phyloP scores from a whole-genome alignment of 1,140 invertebrate species.

The Aethina tumida region DNA sequence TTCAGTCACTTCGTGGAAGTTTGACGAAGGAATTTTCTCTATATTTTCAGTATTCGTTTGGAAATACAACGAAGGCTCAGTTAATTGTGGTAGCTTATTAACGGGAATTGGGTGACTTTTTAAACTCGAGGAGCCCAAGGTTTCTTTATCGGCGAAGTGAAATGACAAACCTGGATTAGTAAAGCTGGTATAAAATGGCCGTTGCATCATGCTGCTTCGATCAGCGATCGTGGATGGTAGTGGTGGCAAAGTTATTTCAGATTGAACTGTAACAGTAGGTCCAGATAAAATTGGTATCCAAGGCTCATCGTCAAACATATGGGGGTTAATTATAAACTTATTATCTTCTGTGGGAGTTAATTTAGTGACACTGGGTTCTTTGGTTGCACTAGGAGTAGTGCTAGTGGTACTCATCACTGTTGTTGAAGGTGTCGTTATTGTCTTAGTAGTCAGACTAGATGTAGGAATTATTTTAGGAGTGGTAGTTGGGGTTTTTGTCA shows the following conservation, averaged over 20 bases:
- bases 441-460: slow-evolving; percentile 28
- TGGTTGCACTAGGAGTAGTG: slow-evolving; percentile 30
- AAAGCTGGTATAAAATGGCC: slow-evolving; percentile 54
- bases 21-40: slow-evolving; percentile 8
- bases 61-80: slow-evolving; percentile 37
- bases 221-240: slow-evolving; percentile 1
- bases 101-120: slow-evolving; percentile 55
- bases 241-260: slow-evolving; percentile 15
- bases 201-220: slow-evolving; percentile 22
- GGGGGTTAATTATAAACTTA: slow-evolving; percentile 9
- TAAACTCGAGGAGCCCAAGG: slow-evolving; percentile 41
- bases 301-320: slow-evolving; percentile 12
- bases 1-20: slow-evolving; percentile 14
- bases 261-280: slow-evolving; percentile 28
- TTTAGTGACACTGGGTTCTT: slow-evolving; percentile 2
- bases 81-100: slow-evolving; percentile 48
- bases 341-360: slow-evolving; percentile 4
- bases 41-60: slow-evolving; percentile 15
- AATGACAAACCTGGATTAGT: slow-evolving; percentile 48
- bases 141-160: slow-evolving; percentile 40
- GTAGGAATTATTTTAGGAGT: slow-evolving; percentile 26
- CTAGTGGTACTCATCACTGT: slow-evolving; percentile 12
- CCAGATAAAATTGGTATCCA: slow-evolving; percentile 43
- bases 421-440: slow-evolving; percentile 27
- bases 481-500: slow-evolving; percentile 27